A percentile compares a stretch with the other conserved stretches of the same genome.
Conservation (phyloP, 1,140 invertebrate genomes). For the Cryptotermes secundus region DNA sequence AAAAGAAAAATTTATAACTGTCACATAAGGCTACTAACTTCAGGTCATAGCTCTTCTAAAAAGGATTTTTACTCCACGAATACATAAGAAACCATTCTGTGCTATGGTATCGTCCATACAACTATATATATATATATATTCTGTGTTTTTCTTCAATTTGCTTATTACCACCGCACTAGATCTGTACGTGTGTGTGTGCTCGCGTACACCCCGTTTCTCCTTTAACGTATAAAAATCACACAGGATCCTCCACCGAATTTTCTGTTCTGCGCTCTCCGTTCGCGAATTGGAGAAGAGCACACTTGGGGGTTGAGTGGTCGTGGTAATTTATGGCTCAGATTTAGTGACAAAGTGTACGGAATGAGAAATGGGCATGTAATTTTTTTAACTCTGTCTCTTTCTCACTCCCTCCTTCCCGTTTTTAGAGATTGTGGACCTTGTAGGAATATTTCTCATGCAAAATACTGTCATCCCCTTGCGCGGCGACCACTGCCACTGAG, state of each 20-base stretch:
- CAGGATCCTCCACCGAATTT: neutral
- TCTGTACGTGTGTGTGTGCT: neutral
- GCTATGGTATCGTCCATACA: neutral
- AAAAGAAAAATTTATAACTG: neutral
- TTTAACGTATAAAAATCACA: neutral
- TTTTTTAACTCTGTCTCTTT: neutral
- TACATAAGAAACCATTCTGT: neutral
- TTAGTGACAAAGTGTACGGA: constrained; percentile 11
- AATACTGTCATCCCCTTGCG: neutral
- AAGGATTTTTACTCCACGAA: neutral
- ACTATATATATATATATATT: neutral
- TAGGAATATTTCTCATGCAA: constrained; percentile 19
- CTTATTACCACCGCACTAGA: neutral
- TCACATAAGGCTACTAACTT: neutral
- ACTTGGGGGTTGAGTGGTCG: neutral
- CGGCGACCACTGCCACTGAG: neutral
- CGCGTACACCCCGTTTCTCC: neutral
- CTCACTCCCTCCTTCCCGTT: neutral
- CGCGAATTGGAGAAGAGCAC: neutral
- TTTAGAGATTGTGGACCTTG: constrained; percentile 16
- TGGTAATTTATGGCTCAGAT: constrained; percentile 12
- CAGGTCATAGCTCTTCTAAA: neutral
- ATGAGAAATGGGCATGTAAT: constrained; percentile 17
- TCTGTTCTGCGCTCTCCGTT: constrained; percentile 6
- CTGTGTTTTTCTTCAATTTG: neutral